Evolutionary conservation across 1,140 invertebrate species (phyloP).

Genomic region (Sinonovacula constricta): DNA sequence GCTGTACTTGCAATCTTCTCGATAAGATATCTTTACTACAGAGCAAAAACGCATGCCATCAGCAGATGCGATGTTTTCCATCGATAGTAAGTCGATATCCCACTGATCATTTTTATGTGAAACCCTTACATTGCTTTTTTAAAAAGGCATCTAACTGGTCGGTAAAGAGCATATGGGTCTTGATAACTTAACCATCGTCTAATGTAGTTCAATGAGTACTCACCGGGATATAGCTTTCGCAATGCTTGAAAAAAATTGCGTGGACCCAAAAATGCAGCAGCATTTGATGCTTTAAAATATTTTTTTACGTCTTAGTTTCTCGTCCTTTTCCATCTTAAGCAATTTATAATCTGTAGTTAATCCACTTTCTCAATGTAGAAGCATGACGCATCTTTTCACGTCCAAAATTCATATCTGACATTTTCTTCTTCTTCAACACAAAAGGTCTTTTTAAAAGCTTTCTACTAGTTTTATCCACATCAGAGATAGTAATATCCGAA

Average conservation of each 20-base stretch:
- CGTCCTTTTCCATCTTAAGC: conserved; percentile 10
- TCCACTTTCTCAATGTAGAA: not conserved
- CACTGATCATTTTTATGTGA: conserved; percentile 16
- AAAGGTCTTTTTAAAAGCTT: not conserved
- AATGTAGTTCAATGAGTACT: conserved; percentile 1
- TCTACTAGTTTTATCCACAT: not conserved
- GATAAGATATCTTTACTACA: conserved; percentile 42
- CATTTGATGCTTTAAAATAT: conserved; percentile 10
- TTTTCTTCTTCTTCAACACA: not conserved
- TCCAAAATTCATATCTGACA: not conserved
- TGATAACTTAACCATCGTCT: conserved; percentile 36
- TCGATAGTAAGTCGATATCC: conserved; percentile 45
- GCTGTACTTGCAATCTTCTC: conserved; percentile 42
- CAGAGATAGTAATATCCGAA: not conserved
- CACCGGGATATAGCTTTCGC: conserved; percentile 5
- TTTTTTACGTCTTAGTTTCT: not conserved
- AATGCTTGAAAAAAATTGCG: not conserved
- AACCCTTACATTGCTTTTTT: conserved; percentile 29
- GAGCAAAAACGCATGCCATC: conserved; percentile 34
- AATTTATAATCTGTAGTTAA: not conserved
- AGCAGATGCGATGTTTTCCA: conserved; percentile 24
- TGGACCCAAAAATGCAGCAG: not conserved
- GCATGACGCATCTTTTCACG: too few species aligned
- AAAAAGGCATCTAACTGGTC: conserved; percentile 12
- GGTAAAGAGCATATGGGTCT: conserved; percentile 30